phyloP scores from a whole-genome alignment of 2,113 vertebrate species.

The Nannobrachium achirus region DNA sequence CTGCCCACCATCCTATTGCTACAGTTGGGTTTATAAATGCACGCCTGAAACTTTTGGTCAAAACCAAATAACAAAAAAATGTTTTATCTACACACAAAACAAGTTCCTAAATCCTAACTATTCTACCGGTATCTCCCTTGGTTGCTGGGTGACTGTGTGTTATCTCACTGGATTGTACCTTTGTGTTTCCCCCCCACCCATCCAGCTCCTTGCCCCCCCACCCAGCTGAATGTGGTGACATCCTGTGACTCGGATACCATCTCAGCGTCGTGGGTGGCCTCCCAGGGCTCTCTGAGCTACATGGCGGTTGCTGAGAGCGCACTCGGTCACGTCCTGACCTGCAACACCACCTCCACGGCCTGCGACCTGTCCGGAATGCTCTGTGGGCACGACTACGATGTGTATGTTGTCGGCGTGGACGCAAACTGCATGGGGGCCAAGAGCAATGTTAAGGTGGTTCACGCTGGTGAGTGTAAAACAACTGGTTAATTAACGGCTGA shows the following conservation, averaged over 20 bases:
- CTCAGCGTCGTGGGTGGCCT: slow-evolving; percentile 70
- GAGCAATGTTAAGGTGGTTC: slow-evolving; percentile 58
- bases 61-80: too few relatives aligned
- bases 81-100: too few relatives aligned
- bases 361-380: slow-evolving; percentile 69
- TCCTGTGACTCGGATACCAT: slow-evolving; percentile 72
- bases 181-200: not conserved
- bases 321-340: slow-evolving; percentile 53
- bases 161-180: too few relatives aligned
- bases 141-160: too few relatives aligned
- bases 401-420: slow-evolving; percentile 69
- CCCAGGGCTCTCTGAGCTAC: slow-evolving; percentile 68
- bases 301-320: slow-evolving; percentile 60
- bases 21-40: not conserved
- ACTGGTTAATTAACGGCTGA: too few relatives aligned
- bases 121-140: too few relatives aligned
- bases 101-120: too few relatives aligned
- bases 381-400: slow-evolving; percentile 76
- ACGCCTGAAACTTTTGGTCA: too few relatives aligned
- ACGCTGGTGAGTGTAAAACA: slow-evolving; percentile 64
- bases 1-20: not conserved
- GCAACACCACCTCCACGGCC: slow-evolving; percentile 61
- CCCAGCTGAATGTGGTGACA: slow-evolving; percentile 50
- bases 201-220: slow-evolving; percentile 78
- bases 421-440: slow-evolving; percentile 65